Percentiles rank a stretch among this genome's conserved stretches.
These are phyloP conservation scores for Cinara cedri DNA, from an alignment of 2,888 invertebrate genomes.

Conservation along the genomic window DNA sequence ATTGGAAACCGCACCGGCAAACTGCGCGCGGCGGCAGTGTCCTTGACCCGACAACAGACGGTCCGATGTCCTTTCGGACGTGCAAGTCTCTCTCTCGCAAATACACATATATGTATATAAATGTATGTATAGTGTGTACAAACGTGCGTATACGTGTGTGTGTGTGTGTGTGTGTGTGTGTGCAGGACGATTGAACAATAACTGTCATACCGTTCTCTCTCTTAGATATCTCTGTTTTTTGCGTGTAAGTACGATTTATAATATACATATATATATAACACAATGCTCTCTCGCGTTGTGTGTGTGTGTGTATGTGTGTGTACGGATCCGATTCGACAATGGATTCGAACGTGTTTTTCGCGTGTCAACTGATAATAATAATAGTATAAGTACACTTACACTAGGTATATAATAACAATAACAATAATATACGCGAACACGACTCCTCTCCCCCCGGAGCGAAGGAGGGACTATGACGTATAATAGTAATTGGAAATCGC, in stretches of 20 bases:
- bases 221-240: neutral
- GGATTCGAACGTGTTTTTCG: constrained; percentile 8
- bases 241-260: neutral
- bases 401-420: too few relatives aligned
- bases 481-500: too few relatives aligned
- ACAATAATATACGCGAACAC: too few relatives aligned
- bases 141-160: neutral
- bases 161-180: neutral
- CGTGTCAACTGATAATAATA: neutral
- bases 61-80: constrained; percentile 54
- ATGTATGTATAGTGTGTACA: too few relatives aligned
- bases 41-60: constrained; percentile 56
- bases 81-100: constrained; percentile 35
- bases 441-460: too few relatives aligned
- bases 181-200: constrained; percentile 46
- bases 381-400: too few relatives aligned
- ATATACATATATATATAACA: constrained; percentile 6
- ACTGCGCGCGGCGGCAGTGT: constrained; percentile 22
- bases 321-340: constrained; percentile 4
- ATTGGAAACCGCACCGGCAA: constrained; percentile 51
- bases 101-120: neutral
- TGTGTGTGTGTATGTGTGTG: too few relatives aligned
- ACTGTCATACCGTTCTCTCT: constrained; percentile 34
- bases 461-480: too few relatives aligned
- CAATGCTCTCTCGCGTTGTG: too few relatives aligned